Evolutionary conservation across 2,888 invertebrate genomes (phyloP), one percentile per base, ranked within the genome.

Genomic region (Mimumesa dahlbomi): DNA sequence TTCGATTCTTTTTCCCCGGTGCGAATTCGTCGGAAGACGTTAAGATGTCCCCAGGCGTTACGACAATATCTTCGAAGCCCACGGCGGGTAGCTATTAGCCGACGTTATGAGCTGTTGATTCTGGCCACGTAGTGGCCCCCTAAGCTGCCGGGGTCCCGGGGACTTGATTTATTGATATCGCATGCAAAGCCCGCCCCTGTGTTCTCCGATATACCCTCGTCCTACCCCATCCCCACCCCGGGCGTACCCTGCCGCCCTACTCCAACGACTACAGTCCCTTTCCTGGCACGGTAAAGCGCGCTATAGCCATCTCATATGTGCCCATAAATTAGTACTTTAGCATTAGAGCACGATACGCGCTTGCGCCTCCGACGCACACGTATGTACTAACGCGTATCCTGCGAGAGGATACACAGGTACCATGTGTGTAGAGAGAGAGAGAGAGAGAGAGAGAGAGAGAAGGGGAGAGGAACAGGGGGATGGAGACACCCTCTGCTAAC

Each of bases 151-250:
- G 81, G 86, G 84, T 82, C 85, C 84, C 82, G 83, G 87, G 81
- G 82, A 88, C 88, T 88, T 89, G 89, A 89, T 89, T 89, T 89
- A 89, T 89, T 89, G 89, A 89, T 89, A 89, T 89, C 89, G 89
- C 89, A 89, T 89, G 89, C 89, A 89, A 89, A 89, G 89, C 89
- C 89, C 86, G 86, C 85, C 85, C 79, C 83, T 84, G 82, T 75
- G 76, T 81, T 82, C 83, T 75, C 82, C 80, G 75, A 78, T 82
- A 81, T 81, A 80, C 75, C 73, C 79, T 75, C 76, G 73, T 67
- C 75, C 76, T 69, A 75, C n/a, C n/a, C n/a, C 69, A 53, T 63
- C 66, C 65, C 56, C 45, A 54, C 72, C 48, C n/a, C n/a, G n/a
- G n/a, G n/a, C n/a, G 22, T 61, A 19, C 42, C 42, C 48, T 25